Percentiles rank a stretch among this genome's conserved stretches.
These are phyloP conservation scores for Selenia dentaria DNA, from an alignment of 2,888 invertebrate species.

Conservation along the genomic window DNA sequence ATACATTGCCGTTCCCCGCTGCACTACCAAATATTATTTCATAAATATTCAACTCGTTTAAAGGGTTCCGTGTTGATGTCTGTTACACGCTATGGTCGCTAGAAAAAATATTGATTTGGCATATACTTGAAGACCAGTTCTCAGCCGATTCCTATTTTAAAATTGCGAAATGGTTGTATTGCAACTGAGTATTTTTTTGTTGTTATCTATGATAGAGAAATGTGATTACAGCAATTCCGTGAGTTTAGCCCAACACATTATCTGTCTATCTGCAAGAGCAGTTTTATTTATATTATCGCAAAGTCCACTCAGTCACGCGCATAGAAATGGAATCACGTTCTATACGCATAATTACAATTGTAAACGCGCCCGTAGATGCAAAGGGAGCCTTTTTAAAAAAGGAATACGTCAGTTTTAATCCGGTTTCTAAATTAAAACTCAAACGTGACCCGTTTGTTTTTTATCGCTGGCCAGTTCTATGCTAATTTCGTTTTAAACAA, in stretches of 20 bases:
- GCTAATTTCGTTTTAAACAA: slow-evolving; percentile 15
- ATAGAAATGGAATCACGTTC: slow-evolving; percentile 75
- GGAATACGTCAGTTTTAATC: slow-evolving; percentile 58
- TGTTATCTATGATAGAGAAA: no score
- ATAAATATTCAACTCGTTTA: no score
- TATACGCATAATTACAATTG: slow-evolving; percentile 71
- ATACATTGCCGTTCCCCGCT: no score
- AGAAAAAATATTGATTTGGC: no score
- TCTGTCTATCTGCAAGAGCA: slow-evolving; percentile 1
- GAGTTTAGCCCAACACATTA: slow-evolving; percentile 1
- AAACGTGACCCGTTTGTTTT: slow-evolving; percentile 52
- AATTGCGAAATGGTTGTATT: no score
- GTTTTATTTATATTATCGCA: not conserved
- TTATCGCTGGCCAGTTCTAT: slow-evolving; percentile 29
- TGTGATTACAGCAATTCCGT: not conserved
- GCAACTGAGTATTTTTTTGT: no score
- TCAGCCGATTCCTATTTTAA: no score
- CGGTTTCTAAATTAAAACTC: slow-evolving; percentile 61
- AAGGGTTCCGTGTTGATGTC: no score
- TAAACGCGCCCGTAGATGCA: slow-evolving; percentile 54
- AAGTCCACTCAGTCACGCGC: slow-evolving; percentile 67
- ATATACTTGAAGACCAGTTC: no score
- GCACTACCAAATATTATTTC: no score
- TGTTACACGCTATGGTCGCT: no score
- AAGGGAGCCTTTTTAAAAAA: slow-evolving; percentile 42